Evolutionary conservation across 2,113 vertebrate genomes (phyloP).

Genomic region (Solea senegalensis): DNA sequence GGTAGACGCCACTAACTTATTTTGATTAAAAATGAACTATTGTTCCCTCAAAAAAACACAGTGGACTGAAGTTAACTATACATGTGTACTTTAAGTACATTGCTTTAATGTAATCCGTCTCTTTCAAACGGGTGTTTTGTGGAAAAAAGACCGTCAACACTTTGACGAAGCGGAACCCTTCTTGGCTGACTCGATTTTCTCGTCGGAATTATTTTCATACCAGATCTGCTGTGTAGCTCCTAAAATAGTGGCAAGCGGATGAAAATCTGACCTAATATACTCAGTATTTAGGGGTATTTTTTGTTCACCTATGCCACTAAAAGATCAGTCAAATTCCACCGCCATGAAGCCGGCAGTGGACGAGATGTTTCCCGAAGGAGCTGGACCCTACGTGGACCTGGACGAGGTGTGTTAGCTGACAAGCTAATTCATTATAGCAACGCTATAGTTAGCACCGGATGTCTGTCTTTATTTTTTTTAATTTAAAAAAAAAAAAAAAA

Average conservation of each 20-base stretch:
- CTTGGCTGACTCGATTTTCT: background rate
- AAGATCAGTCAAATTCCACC: conserved; percentile 57
- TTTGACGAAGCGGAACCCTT: conserved; percentile 22
- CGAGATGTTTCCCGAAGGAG: conserved; percentile 94
- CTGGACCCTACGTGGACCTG: conserved; percentile 90
- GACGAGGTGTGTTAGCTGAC: conserved; percentile 84
- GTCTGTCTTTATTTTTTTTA: no score
- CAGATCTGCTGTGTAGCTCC: background rate
- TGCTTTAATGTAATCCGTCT: background rate
- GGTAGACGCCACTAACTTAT: no score
- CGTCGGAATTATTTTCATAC: conserved; percentile 44
- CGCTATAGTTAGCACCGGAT: no score
- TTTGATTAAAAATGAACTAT: no score
- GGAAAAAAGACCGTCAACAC: background rate
- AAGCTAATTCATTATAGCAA: background rate
- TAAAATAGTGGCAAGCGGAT: background rate
- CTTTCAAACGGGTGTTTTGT: background rate
- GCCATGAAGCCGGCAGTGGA: conserved; percentile 92
- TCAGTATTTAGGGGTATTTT: background rate
- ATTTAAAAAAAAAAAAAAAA: no score
- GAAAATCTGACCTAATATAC: background rate
- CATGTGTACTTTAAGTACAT: no score
- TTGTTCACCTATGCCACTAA: conserved; percentile 53
- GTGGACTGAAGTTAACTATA: no score
- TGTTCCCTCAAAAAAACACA: no score